These are phyloP conservation scores for Acrossocheilus fasciatus DNA, from an alignment of 2,797 vertebrate species.

Conservation along the genomic window DNA sequence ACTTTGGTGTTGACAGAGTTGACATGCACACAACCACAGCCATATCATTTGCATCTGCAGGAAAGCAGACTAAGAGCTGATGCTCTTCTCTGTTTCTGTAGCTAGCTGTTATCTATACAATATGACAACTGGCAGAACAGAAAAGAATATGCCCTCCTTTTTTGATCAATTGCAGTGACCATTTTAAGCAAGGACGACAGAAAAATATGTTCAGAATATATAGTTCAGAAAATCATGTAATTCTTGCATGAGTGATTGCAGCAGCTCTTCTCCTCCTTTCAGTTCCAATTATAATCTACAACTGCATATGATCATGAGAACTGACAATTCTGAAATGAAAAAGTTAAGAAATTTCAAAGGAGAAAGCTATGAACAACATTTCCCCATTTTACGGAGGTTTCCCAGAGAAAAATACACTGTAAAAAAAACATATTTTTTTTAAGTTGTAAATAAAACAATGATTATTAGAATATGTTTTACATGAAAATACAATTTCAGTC, in stretches of 20 bases:
- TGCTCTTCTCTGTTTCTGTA: slow-evolving; percentile 28
- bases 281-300: neutral
- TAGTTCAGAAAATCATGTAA: neutral
- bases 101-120: slow-evolving; percentile 29
- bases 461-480: neutral
- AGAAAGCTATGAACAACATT: neutral
- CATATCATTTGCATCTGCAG: slow-evolving; percentile 41
- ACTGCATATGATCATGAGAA: neutral
- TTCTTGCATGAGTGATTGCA: neutral
- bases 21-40: slow-evolving; percentile 28
- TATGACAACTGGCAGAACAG: slow-evolving; percentile 8
- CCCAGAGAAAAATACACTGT: neutral
- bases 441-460: neutral
- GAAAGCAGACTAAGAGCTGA: slow-evolving; percentile 13
- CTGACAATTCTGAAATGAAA: neutral
- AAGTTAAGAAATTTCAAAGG: neutral
- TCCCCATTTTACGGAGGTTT: neutral
- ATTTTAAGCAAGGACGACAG: neutral
- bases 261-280: neutral
- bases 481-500: neutral
- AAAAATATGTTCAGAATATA: neutral
- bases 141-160: neutral
- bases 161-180: neutral
- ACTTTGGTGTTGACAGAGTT: slow-evolving; percentile 65
- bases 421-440: neutral